Base-by-base conservation (phyloP, 2,797 vertebrate genomes). In the Arrhamphus sclerolepis region DNA sequence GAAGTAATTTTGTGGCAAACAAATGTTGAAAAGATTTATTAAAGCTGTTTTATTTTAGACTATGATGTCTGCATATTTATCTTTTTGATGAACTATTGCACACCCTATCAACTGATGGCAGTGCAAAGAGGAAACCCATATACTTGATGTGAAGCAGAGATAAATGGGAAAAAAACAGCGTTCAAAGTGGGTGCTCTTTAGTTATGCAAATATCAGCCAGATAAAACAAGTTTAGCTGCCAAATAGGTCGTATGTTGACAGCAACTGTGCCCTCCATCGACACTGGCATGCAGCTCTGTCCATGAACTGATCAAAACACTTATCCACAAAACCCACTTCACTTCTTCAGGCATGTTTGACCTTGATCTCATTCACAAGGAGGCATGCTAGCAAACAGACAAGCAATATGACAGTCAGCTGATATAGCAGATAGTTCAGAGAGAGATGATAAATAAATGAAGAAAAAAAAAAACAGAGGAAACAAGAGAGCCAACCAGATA, bases 371-470 rank as follows among this genome's bases (percentile, higher is more conserved):
- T 44, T 47, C 49, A 72, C 71, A 58, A 63, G 60, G 52, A 83
- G 62, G 31, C 62, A 65, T 38, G 77, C 69, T 77, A 67, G 83
- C 59, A 77, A 70, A 81, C 78, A 83, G 72, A 81, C 74, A 58
- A 72, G 62, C 60, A 83, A 75, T 73, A 87, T 89, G 91, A 92
- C 56, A 84, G 85, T 94, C 93, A 93, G 92, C 89, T 92, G 92
- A 94, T 88, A 46, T 10, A 84, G 40, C 48, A 74, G 86, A 89
- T 89, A 86, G 72, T 71, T 53, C 22, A 10, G 48, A 59, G 46
- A 72, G 4, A 42, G 53, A 38, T 38, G 13, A 38, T 38, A 38
- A 38, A 14, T 1, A 38, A 14, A 14, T 14, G 13, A 7, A 14
- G 3, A 2, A 11, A 13, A 56, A 44, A 51, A 2, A 48, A 31